phyloP scores from a whole-genome alignment of 30 jellyfish, hydroid and myxozoan genomes.

The Aurelia coerulea region DNA sequence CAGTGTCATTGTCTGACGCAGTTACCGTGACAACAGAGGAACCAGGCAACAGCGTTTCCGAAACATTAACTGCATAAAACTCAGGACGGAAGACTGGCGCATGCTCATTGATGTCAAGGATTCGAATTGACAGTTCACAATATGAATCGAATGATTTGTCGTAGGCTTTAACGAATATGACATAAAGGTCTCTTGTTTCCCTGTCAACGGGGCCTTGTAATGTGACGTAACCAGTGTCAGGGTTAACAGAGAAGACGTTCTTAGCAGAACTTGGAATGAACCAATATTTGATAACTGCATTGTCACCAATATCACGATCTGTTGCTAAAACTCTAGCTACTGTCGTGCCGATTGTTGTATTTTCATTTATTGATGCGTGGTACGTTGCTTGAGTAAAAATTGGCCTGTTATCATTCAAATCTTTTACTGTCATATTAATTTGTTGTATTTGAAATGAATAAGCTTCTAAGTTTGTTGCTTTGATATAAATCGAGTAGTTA shows the following conservation, averaged over 20 bases:
- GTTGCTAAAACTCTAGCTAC: slow-evolving; percentile 74
- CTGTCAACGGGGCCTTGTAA: slow-evolving; percentile 69
- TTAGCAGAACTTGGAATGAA: slow-evolving; percentile 82
- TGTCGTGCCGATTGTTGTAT: slow-evolving; percentile 69
- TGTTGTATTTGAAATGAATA: slow-evolving; percentile 37
- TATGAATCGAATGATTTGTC: slow-evolving; percentile 61
- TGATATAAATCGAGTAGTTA: slow-evolving; percentile 51
- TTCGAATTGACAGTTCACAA: slow-evolving; percentile 61
- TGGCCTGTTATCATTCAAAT: slow-evolving; percentile 88
- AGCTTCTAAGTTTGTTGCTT: slow-evolving; percentile 71
- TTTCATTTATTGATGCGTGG: slow-evolving; percentile 66
- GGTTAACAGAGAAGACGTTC: slow-evolving; percentile 64
- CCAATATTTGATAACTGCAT: slow-evolving; percentile 67
- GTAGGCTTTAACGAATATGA: slow-evolving; percentile 70
- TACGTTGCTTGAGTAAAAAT: slow-evolving; percentile 59
- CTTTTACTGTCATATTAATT: slow-evolving; percentile 70
- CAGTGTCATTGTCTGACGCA: slow-evolving; percentile 86
- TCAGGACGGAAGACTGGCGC: slow-evolving; percentile 73
- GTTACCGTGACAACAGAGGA: slow-evolving; percentile 55
- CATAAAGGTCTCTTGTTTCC: slow-evolving; percentile 72
- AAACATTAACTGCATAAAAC: slow-evolving; percentile 59
- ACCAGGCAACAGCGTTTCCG: slow-evolving; percentile 80
- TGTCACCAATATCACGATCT: slow-evolving; percentile 79
- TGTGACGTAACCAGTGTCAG: slow-evolving; percentile 73
- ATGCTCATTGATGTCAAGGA: slow-evolving; percentile 82